Evolutionary conservation across 30 jellyfish, hydroid and myxozoan genomes (phyloP).

Genomic region (Turritopsis rubra): DNA sequence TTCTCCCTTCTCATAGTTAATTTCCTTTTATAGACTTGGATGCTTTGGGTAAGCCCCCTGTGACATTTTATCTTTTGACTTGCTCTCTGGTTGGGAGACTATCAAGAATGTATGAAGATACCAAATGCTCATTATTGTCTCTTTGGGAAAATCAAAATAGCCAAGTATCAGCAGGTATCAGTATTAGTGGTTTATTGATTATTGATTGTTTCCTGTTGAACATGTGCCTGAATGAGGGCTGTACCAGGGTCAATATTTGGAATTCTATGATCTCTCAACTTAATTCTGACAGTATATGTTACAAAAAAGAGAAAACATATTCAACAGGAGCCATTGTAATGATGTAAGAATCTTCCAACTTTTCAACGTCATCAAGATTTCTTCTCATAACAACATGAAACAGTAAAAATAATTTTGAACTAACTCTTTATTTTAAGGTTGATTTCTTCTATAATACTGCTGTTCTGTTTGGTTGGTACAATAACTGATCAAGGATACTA

Average conservation of each 20-base stretch:
- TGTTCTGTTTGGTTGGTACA: not conserved
- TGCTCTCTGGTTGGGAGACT: conserved; percentile 17
- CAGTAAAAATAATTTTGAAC: not conserved
- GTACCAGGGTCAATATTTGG: not conserved
- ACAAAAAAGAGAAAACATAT: not conserved
- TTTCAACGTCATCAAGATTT: not conserved
- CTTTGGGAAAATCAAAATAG: not conserved
- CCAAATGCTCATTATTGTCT: conserved; percentile 15
- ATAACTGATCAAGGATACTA: not conserved
- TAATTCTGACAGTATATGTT: not conserved
- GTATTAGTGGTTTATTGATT: too few species aligned
- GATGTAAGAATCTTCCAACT: not conserved
- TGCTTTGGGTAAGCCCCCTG: conserved; percentile 20
- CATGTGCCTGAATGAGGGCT: not conserved
- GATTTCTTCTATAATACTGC: not conserved
- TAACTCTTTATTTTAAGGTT: not conserved
- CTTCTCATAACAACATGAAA: not conserved
- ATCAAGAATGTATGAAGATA: conserved; percentile 17
- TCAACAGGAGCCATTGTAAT: conserved; percentile 18
- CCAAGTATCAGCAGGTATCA: not conserved
- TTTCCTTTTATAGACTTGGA: conserved; percentile 15
- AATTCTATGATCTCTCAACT: not conserved
- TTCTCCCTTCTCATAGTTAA: not conserved
- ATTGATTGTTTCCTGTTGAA: not conserved
- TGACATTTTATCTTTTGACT: not conserved